Base-by-base conservation (phyloP, 35 echinoderm and acorn worm species). In the Stichopus chloronotus region DNA sequence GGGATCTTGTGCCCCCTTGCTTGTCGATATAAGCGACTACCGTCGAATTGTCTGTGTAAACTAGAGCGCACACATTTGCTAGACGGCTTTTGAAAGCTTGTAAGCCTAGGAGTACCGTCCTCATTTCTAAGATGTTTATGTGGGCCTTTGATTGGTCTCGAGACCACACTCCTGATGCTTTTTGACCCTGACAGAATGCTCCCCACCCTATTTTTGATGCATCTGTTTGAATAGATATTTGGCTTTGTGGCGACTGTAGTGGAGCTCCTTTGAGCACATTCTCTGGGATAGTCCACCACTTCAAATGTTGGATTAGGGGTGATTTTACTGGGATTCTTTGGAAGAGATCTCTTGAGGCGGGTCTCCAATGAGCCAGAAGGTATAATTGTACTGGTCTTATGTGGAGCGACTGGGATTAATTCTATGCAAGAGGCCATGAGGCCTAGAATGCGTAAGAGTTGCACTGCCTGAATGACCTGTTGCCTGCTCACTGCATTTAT, bases 381-480 rank as follows among this genome's bases (percentile, higher is more conserved):
- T 78, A 78, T 78, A 78, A 23, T 78, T 78, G 76, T 22, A 78
- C 21, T 6, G n/a, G 76, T 78, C 76, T 78, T 19, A 78, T 76
- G 11, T 76, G 72, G 72, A 76, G 72, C 72, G 1, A 23, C 23
- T 0, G 76, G 76, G 6, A 78, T 78, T 21, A 78, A 21, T 0
- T 78, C 76, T 78, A 78, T 78, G 76, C 76, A 78, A 22, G 76
- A 78, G 1, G 76, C n/a, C 76, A 78, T 78, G 76, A 85, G 82
- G 7, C 82, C 82, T 85, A 85, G 53, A 7, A 85, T 58, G 52
- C 82, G 82, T 57, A 58, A n/a, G n/a, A n/a, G n/a, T 1, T 85
- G 53, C 12, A 78, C 17, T 25, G 21, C 76, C 76, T 21, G 76
- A 22, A 78, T 78, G 76, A 8, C 0, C 19, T 8, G 76, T 25